A percentile compares a stretch with the other conserved stretches of the same genome.
Evolutionary conservation across 2,797 vertebrate species (phyloP).

Genomic region (Catamblyrhynchus diadema): DNA sequence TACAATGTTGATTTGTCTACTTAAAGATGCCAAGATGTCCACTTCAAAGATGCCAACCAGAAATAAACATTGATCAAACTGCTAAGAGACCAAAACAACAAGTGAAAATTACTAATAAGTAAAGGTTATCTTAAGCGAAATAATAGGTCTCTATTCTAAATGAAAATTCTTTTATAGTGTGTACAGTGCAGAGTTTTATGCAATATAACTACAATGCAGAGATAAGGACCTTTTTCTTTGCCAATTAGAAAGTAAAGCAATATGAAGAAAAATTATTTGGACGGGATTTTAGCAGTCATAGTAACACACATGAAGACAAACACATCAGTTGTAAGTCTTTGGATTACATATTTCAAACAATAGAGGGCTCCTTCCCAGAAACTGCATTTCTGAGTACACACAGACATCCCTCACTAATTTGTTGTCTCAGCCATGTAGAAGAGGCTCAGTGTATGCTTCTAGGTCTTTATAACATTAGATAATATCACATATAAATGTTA

Average conservation of each 20-base stretch:
- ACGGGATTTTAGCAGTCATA: neutral
- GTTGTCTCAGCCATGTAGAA: slow-evolving; percentile 54
- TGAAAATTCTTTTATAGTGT: neutral
- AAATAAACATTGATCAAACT: neutral
- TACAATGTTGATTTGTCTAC: neutral
- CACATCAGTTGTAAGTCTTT: neutral
- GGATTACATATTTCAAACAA: neutral
- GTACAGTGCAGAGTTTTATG: neutral
- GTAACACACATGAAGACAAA: neutral
- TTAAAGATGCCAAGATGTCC: neutral
- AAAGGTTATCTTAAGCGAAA: neutral
- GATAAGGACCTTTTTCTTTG: neutral
- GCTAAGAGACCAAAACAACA: neutral
- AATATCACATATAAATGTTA: slow-evolving; percentile 77
- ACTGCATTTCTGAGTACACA: slow-evolving; percentile 8
- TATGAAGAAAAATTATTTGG: neutral
- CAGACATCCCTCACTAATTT: slow-evolving; percentile 52
- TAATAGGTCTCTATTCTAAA: neutral
- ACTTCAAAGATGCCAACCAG: neutral
- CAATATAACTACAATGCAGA: neutral
- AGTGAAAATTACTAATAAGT: neutral
- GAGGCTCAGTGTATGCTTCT: slow-evolving; percentile 69
- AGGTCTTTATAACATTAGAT: slow-evolving; percentile 79
- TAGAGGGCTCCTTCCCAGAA: neutral
- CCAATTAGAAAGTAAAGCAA: neutral